Conservation (phyloP, 2,113 vertebrate genomes). For the Nerophis ophidion region DNA sequence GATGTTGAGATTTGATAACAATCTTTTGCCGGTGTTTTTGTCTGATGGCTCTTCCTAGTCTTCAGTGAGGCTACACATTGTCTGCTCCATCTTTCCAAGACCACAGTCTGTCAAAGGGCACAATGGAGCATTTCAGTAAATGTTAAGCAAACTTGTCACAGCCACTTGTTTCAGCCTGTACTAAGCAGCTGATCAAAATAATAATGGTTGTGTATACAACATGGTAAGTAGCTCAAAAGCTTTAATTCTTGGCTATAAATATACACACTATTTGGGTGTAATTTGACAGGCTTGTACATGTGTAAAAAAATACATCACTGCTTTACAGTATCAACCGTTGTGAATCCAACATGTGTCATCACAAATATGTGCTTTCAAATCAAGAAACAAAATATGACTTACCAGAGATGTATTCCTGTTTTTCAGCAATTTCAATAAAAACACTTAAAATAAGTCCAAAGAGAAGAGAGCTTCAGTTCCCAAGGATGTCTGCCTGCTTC, state of each 20-base stretch:
- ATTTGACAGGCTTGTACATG: conserved; percentile 8
- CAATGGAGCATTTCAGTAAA: conserved; percentile 68
- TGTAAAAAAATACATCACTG: conserved; percentile 14
- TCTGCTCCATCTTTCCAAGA: conserved; percentile 35
- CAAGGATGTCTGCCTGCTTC: conserved; percentile 78
- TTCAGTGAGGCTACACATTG: conserved; percentile 14
- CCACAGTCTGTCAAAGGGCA: conserved; percentile 22
- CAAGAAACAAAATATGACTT: conserved; percentile 66
- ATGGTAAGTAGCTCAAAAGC: not conserved
- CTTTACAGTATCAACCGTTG: not conserved
- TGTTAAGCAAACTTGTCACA: conserved; percentile 12
- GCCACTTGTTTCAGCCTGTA: too few species aligned
- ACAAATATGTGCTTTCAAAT: conserved; percentile 9
- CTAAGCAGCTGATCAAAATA: not conserved
- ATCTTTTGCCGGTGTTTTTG: not conserved
- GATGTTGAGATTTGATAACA: conserved; percentile 8
- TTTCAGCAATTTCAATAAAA: conserved; percentile 67
- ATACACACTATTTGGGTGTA: not conserved
- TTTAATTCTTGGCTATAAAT: not conserved
- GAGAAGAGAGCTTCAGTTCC: conserved; percentile 81
- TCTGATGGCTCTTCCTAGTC: conserved; percentile 33
- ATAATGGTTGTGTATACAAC: not conserved
- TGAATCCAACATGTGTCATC: not conserved
- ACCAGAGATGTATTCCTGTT: conserved; percentile 76
- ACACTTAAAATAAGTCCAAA: conserved; percentile 56